phyloP scores from a whole-genome alignment of 2,113 vertebrate species.

The Steatornis caripensis region DNA sequence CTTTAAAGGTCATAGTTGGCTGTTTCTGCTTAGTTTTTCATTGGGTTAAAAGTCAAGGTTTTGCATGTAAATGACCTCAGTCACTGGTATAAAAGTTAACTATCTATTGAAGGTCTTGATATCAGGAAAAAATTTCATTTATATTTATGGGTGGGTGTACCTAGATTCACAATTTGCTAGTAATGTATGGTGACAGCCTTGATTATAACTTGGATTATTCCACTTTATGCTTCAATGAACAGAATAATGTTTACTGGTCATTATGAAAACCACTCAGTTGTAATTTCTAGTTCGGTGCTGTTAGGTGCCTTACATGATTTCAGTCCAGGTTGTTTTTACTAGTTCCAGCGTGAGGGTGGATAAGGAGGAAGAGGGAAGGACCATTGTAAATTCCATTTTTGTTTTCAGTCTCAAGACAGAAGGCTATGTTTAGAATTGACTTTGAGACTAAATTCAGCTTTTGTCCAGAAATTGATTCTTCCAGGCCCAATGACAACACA shows the following conservation, averaged over 20 bases:
- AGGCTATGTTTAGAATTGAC: background rate
- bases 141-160: background rate
- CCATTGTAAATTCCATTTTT: background rate
- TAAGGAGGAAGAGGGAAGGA: background rate
- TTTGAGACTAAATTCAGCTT: background rate
- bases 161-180: background rate
- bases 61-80: background rate
- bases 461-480: background rate
- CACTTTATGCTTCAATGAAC: background rate
- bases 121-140: background rate
- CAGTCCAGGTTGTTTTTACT: background rate
- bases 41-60: background rate
- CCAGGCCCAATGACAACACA: background rate
- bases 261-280: background rate
- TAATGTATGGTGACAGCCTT: slow-evolving; percentile 33
- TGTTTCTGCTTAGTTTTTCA: background rate
- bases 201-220: slow-evolving; percentile 35
- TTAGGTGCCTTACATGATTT: background rate
- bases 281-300: background rate
- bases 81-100: background rate
- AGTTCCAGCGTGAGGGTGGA: background rate
- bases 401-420: background rate
- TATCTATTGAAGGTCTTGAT: background rate
- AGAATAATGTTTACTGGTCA: slow-evolving; percentile 29
- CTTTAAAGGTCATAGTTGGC: background rate